phyloP scores from a whole-genome alignment of 1,140 invertebrate genomes.

The Camponotus floridanus region DNA sequence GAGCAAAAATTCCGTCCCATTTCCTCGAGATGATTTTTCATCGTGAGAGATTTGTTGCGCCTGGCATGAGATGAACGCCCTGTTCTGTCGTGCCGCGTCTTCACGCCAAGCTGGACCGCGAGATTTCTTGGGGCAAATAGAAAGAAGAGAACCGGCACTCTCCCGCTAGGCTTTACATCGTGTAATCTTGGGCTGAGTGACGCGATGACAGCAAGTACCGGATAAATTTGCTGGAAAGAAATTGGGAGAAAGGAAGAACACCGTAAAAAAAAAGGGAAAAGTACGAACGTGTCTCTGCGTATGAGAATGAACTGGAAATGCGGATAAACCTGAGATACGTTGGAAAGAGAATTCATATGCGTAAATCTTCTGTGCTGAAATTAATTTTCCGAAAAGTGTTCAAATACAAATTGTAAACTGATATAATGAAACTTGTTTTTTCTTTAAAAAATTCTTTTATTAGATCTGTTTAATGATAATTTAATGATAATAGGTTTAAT shows the following conservation, averaged over 20 bases:
- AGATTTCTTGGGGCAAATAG: constrained; percentile 68
- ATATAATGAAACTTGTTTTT: not conserved
- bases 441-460: too few relatives aligned
- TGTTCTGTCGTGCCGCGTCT: constrained; percentile 51
- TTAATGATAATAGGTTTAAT: not conserved
- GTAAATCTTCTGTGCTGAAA: constrained; percentile 34
- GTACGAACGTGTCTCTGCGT: constrained; percentile 29
- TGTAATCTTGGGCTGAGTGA: constrained; percentile 58
- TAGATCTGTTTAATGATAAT: not conserved
- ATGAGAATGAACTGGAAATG: constrained; percentile 61
- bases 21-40: constrained; percentile 58
- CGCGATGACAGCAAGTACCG: constrained; percentile 50
- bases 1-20: constrained; percentile 42
- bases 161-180: constrained; percentile 55
- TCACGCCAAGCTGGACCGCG: constrained; percentile 39
- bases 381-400: constrained; percentile 15
- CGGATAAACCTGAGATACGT: constrained; percentile 38
- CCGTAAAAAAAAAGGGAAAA: not conserved
- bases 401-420: not conserved
- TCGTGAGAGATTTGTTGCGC: constrained; percentile 58
- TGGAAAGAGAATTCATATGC: constrained; percentile 9
- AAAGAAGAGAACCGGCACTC: constrained; percentile 60
- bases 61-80: constrained; percentile 44
- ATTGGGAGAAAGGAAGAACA: constrained; percentile 34
- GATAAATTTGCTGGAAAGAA: constrained; percentile 69